Conservation (phyloP, 2,888 invertebrate species). For the Leucophenga montana region DNA sequence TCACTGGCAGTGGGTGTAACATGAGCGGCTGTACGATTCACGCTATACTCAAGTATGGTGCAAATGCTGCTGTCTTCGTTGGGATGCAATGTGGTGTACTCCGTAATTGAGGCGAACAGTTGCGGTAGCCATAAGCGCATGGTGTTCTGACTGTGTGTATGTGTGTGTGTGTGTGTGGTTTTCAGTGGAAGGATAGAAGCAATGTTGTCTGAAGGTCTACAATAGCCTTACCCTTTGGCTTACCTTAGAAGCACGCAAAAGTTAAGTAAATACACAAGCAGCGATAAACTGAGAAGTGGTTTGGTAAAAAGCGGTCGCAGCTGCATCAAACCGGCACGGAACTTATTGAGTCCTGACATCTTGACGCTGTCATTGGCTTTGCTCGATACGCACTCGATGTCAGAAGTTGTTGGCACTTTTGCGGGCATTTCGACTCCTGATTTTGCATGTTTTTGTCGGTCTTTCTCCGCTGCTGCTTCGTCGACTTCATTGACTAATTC, state of each 20-base stretch:
- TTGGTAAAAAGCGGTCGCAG: constrained; percentile 79
- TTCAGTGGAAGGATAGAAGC: no score
- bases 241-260: constrained; percentile 80
- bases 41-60: constrained; percentile 60
- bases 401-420: constrained; percentile 34
- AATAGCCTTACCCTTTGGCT: constrained; percentile 45
- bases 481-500: constrained; percentile 56
- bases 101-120: constrained; percentile 81
- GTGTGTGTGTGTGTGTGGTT: constrained; percentile 8
- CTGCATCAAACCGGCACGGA: constrained; percentile 78
- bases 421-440: constrained; percentile 16
- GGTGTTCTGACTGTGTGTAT: constrained; percentile 79
- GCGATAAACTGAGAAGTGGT: constrained; percentile 77
- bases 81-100: constrained; percentile 69
- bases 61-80: constrained; percentile 49
- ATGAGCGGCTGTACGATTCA: constrained; percentile 56
- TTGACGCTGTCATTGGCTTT: constrained; percentile 21
- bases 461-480: constrained; percentile 12
- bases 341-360: constrained; percentile 31
- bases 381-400: neutral
- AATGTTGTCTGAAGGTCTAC: no score
- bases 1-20: constrained; percentile 29
- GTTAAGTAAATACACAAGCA: constrained; percentile 78
- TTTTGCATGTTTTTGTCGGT: constrained; percentile 10
- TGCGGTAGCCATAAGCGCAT: constrained; percentile 90